Percentiles rank a stretch among this genome's conserved stretches.
phyloP scores from a whole-genome alignment of 2,797 vertebrate species.

The Rhinogobio ventralis region DNA sequence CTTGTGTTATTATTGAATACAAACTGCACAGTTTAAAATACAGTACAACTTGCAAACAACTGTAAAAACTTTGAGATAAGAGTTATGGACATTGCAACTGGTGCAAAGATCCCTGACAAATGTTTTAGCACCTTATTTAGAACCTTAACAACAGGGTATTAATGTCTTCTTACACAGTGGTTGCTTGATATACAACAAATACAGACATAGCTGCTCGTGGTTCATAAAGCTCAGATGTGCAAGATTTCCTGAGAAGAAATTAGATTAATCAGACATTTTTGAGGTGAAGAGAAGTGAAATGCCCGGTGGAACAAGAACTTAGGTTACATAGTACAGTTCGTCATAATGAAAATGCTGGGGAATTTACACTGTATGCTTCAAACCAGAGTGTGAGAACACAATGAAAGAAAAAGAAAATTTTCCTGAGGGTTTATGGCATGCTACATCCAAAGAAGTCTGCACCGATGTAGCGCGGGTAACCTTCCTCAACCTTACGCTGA shows the following conservation, averaged over 20 bases:
- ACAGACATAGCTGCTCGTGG: slow-evolving; percentile 47
- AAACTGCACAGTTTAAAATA: slow-evolving; percentile 37
- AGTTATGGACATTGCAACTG: slow-evolving; percentile 9
- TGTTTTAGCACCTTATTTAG: slow-evolving; percentile 36
- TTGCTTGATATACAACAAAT: slow-evolving; percentile 13
- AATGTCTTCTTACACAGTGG: slow-evolving; percentile 1
- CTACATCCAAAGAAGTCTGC: slow-evolving; percentile 90
- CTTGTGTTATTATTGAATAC: slow-evolving; percentile 5
- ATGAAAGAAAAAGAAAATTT: slow-evolving; percentile 2
- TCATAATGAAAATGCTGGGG: background rate
- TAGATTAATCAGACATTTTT: slow-evolving; percentile 6
- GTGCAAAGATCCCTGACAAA: slow-evolving; percentile 37
- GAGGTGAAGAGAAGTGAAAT: background rate
- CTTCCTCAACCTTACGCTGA: slow-evolving; percentile 86
- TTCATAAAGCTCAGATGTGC: slow-evolving; percentile 47
- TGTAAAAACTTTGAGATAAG: background rate
- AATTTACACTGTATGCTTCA: slow-evolving; percentile 32
- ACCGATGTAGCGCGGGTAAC: slow-evolving; percentile 89
- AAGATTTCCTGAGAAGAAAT: slow-evolving; percentile 49
- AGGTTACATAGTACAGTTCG: background rate
- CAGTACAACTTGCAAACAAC: slow-evolving; percentile 27
- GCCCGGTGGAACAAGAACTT: background rate
- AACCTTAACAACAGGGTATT: slow-evolving; percentile 31
- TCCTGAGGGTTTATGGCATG: slow-evolving; percentile 48
- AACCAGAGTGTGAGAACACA: slow-evolving; percentile 6